These are phyloP conservation scores for Magallana nippona DNA, from an alignment of 2,888 invertebrate genomes.

Conservation along the genomic window DNA sequence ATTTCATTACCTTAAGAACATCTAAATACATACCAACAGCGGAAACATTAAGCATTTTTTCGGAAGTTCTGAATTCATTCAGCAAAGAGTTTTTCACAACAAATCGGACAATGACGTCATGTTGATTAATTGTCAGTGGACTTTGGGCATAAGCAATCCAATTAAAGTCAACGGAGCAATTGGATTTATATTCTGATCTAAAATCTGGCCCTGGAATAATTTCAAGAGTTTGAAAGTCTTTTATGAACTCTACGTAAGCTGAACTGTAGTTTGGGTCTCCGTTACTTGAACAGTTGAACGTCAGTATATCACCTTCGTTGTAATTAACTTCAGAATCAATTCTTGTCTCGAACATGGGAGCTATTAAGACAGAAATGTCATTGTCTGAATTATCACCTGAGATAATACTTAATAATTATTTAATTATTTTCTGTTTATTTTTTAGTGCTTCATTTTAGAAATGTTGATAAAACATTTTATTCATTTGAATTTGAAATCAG, in stretches of 20 bases:
- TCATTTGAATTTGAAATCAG: too few relatives aligned
- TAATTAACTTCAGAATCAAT: background rate
- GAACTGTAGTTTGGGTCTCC: background rate
- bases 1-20: too few relatives aligned
- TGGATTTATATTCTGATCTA: background rate
- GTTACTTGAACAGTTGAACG: background rate
- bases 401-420: too few relatives aligned
- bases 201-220: background rate
- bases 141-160: background rate
- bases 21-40: background rate
- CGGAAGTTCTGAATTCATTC: background rate
- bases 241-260: background rate
- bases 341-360: background rate
- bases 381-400: too few relatives aligned
- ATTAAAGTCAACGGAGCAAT: too few relatives aligned
- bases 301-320: background rate
- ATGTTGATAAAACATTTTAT: too few relatives aligned
- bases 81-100: background rate
- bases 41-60: background rate
- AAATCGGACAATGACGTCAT: background rate
- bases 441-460: too few relatives aligned
- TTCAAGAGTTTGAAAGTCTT: background rate
- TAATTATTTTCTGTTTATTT: too few relatives aligned
- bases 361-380: too few relatives aligned
- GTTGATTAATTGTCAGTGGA: background rate